Evolutionary conservation across 2,888 invertebrate species (phyloP), one percentile per base, ranked within the genome.

Genomic region (Exephanes ischioxanthus): DNA sequence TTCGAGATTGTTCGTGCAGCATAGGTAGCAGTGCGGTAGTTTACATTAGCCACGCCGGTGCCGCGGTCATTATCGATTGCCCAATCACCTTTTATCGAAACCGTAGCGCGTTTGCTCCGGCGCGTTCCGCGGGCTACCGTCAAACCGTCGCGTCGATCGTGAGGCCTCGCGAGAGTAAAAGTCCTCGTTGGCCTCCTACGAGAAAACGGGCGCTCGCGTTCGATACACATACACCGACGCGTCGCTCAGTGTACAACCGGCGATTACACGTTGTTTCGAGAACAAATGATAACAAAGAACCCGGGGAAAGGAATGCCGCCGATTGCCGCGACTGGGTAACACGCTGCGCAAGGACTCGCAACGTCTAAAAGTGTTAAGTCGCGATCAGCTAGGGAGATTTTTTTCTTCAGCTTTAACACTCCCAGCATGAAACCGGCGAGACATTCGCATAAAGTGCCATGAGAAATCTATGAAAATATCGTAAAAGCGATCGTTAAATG

Each of bases 41-140:
- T 88, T 86, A 83, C 85, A 77, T 85, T 83, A 84, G 81, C 82
- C 79, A 87, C 81, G 83, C 87, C 81, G 83, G 84, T 84, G 80
- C 85, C 70, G 83, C 80, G 88, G 87, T 90, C 87, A 90, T 90
- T 90, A 90, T 88, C 88, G 88, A 86, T 90, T 90, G 88, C 89
- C 73, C 88, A 89, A 90, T 88, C 83, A 73, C 82, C 88, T 89
- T 88, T 89, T 89, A 88, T 88, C 88, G 89, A 89, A 90, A 90
- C 88, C 87, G 73, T 90, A 88, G 85, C 89, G 83, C 63, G 48
- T 76, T 26, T 68, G 61, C 63, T 63, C 30, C 30, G 48, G 22
- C 22, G 63, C 67, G 76, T 80, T 71, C 58, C 73, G 72, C 80
- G 72, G 53, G 55, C 83, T 79, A 63, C 33, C 78, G 76, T 70